Conservation (phyloP, 2,797 vertebrate species). For the Chloroceryle amazona region DNA sequence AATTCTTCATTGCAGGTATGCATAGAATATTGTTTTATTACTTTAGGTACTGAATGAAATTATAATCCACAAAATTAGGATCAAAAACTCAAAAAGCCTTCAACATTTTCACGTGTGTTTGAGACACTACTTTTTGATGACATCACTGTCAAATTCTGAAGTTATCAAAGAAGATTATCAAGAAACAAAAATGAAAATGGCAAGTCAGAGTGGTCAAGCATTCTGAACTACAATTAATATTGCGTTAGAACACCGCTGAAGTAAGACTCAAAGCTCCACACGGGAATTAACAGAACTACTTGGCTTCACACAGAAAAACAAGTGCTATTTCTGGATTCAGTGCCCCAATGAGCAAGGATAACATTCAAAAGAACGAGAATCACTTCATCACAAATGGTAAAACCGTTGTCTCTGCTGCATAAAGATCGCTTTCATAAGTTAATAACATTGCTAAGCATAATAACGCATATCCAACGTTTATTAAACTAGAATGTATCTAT, state of each 20-base stretch:
- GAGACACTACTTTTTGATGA: neutral
- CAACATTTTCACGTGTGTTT: accelerated
- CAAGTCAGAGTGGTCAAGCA: neutral
- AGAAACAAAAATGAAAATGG: neutral
- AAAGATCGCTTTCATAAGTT: neutral
- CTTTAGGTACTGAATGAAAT: neutral
- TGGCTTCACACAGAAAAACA: neutral
- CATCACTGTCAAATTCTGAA: neutral
- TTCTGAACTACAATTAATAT: neutral
- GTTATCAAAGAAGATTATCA: neutral
- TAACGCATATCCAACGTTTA: neutral
- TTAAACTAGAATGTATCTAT: neutral
- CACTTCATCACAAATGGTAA: neutral
- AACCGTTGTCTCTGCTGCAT: neutral
- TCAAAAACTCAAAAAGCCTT: neutral
- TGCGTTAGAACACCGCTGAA: neutral
- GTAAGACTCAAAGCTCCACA: neutral
- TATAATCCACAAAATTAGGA: neutral
- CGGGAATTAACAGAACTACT: neutral
- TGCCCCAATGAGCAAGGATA: neutral
- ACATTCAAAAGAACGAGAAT: neutral
- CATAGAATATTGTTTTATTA: neutral
- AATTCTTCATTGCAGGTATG: accelerated
- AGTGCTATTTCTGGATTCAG: neutral
- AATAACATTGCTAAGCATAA: neutral